Conservation (phyloP, 2,797 vertebrate genomes). For the Enteromius fasciolatus region DNA sequence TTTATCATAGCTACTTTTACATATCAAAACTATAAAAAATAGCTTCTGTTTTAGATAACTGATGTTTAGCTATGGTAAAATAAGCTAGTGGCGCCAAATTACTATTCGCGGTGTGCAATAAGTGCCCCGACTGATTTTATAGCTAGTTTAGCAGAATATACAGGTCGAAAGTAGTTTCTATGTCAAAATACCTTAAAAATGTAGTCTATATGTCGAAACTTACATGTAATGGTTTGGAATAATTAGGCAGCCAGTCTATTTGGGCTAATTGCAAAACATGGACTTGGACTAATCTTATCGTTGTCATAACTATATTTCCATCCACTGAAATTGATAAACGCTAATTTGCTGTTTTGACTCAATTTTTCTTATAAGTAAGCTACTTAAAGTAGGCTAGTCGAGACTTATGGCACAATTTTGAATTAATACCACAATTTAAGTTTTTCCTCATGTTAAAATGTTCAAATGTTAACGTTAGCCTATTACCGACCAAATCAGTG, state of each 20-base stretch:
- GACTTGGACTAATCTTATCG: neutral
- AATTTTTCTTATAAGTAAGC: neutral
- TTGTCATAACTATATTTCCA: neutral
- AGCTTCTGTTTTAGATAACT: neutral
- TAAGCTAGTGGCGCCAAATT: slow-evolving; percentile 1
- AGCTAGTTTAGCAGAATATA: neutral
- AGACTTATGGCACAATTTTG: neutral
- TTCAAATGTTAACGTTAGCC: neutral
- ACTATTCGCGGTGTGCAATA: neutral
- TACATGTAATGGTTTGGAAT: neutral
- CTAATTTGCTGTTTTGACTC: neutral
- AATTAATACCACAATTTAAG: neutral
- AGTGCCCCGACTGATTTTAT: neutral
- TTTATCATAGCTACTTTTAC: neutral
- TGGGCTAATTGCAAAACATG: neutral
- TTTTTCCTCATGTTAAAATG: neutral
- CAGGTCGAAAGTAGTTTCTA: neutral
- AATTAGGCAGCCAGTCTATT: neutral
- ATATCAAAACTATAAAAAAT: neutral
- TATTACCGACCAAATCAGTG: neutral
- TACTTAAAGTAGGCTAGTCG: neutral
- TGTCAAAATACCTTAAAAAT: neutral
- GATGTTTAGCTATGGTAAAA: neutral
- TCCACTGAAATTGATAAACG: neutral
- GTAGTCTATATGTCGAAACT: neutral